These are phyloP conservation scores for Ochotona curzoniae DNA, from an alignment of 2,113 vertebrate genomes.

Conservation along the genomic window DNA sequence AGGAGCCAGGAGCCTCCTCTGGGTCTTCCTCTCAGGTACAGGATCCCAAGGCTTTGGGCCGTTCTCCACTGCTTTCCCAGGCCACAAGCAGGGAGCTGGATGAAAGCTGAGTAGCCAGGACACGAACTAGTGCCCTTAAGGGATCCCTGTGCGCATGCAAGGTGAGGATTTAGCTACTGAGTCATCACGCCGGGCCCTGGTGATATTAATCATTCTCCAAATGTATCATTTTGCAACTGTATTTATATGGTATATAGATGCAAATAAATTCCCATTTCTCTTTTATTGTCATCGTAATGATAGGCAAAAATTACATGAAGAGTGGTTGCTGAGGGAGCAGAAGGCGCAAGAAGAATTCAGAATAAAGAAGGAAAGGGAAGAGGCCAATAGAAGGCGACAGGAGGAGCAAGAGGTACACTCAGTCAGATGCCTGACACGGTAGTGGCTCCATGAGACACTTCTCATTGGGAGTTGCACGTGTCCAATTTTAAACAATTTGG, in stretches of 20 bases:
- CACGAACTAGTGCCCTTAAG: no score
- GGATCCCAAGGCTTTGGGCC: no score
- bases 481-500: not conserved
- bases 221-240: not conserved
- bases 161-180: no score
- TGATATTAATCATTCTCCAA: not conserved
- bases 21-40: no score
- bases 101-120: no score
- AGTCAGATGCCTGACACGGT: not conserved
- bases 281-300: conserved; percentile 69
- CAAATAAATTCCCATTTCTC: conserved; percentile 47
- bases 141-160: no score
- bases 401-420: conserved; percentile 94
- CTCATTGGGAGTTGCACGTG: not conserved
- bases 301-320: conserved; percentile 91
- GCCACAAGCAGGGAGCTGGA: no score
- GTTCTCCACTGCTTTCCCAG: no score
- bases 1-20: no score
- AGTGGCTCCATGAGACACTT: not conserved
- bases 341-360: conserved; percentile 95
- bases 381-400: conserved; percentile 89
- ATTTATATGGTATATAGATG: not conserved
- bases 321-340: conserved; percentile 94
- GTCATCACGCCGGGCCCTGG: no score
- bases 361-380: conserved; percentile 91